Conservation (phyloP, 2,113 vertebrate genomes). For the Osmerus mordax region DNA sequence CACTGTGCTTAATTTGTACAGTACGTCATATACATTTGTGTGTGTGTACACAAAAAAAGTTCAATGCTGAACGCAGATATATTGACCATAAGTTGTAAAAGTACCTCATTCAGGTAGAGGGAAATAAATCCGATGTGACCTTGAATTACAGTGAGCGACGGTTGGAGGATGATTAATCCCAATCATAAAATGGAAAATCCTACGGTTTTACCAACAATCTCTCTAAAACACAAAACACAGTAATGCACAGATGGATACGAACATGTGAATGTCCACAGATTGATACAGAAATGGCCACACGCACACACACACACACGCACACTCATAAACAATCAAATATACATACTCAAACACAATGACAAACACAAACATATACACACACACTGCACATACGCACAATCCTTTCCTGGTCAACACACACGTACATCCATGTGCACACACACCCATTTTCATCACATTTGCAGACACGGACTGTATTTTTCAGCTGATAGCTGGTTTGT, state of each 20-base stretch:
- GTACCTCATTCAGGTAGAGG: neutral
- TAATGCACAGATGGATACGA: neutral
- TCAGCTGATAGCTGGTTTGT: neutral
- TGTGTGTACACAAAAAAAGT: neutral
- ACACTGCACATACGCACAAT: neutral
- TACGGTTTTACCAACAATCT: neutral
- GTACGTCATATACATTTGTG: neutral
- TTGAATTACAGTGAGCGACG: neutral
- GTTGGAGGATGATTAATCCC: conserved; percentile 3
- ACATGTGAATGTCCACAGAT: neutral
- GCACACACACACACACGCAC: no score
- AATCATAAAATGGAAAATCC: conserved; percentile 12
- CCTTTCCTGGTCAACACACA: neutral
- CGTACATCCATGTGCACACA: neutral
- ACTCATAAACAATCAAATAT: no score
- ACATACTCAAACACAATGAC: no score
- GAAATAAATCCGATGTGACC: neutral
- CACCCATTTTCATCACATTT: neutral
- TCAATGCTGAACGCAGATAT: neutral
- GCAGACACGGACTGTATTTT: neutral
- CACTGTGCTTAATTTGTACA: neutral
- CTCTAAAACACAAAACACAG: neutral
- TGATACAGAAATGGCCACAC: no score
- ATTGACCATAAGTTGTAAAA: neutral
- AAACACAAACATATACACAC: neutral